Conservation (phyloP, 2,888 invertebrate genomes). For the Clistopyga incitator region DNA sequence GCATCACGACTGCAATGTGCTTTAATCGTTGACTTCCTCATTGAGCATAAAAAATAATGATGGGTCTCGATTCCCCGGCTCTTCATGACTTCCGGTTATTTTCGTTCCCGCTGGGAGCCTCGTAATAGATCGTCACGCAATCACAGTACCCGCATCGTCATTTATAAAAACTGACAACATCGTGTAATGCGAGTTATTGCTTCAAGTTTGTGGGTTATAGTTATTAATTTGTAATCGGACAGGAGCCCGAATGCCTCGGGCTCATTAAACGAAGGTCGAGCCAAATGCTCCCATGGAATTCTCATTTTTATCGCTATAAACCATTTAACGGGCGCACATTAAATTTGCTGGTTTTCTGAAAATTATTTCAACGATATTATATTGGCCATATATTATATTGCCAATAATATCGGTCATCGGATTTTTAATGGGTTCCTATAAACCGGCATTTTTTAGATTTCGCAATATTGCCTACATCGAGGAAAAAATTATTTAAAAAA, state of each 20-base stretch:
- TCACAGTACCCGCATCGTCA: constrained; percentile 47
- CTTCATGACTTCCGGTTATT: constrained; percentile 58
- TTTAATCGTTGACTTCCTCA: constrained; percentile 71
- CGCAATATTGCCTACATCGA: too few relatives aligned
- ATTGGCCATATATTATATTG: too few relatives aligned
- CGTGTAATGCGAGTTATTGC: neutral
- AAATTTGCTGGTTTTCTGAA: neutral
- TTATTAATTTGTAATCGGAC: constrained; percentile 8
- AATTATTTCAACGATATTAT: too few relatives aligned
- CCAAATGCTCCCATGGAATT: neutral
- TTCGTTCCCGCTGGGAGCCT: constrained; percentile 22
- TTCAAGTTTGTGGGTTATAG: neutral
- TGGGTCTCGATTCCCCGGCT: constrained; percentile 42
- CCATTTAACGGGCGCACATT: neutral
- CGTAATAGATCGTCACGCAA: constrained; percentile 44
- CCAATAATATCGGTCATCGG: too few relatives aligned
- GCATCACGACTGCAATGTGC: constrained; percentile 43
- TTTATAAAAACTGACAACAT: constrained; percentile 28
- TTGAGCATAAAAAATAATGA: constrained; percentile 59
- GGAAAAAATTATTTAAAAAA: too few relatives aligned
- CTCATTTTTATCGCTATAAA: neutral
- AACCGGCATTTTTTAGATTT: too few relatives aligned
- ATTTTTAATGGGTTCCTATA: too few relatives aligned
- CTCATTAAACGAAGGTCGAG: constrained; percentile 4
- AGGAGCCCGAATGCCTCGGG: neutral